Conservation (phyloP, 2,797 vertebrate genomes). For the Lates japonicus region DNA sequence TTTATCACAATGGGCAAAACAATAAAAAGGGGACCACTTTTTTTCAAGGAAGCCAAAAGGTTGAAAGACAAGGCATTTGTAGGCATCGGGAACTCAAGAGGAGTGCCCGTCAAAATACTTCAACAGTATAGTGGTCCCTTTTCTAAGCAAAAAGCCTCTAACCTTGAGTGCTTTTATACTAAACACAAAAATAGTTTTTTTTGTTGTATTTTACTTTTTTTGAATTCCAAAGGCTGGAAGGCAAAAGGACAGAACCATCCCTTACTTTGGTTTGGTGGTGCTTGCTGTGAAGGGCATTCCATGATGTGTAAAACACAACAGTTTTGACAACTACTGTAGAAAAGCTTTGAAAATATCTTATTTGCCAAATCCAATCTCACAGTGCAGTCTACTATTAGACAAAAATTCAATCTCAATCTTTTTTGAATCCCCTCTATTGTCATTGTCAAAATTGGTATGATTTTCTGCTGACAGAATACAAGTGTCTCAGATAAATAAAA, state of each 20-base stretch:
- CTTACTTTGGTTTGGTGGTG: conserved; percentile 48
- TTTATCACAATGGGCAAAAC: conserved; percentile 76
- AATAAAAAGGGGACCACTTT: conserved; percentile 62
- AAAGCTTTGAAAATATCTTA: conserved; percentile 54
- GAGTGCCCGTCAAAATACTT: conserved; percentile 60
- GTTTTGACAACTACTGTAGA: conserved; percentile 50
- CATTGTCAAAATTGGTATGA: conserved; percentile 29
- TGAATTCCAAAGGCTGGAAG: conserved; percentile 42
- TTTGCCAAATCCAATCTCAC: conserved; percentile 34
- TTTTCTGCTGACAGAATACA: conserved; percentile 18
- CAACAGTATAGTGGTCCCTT: conserved; percentile 48
- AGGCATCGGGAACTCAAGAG: conserved; percentile 47
- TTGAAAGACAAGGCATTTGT: conserved; percentile 61
- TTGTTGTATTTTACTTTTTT: conserved; percentile 41
- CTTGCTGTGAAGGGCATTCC: conserved; percentile 43
- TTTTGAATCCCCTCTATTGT: conserved; percentile 48
- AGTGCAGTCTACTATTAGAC: conserved; percentile 8
- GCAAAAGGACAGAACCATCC: conserved; percentile 54
- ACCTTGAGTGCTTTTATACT: conserved; percentile 64
- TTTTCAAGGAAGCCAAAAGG: conserved; percentile 65
- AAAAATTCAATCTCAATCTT: conserved; percentile 25
- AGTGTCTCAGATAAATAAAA: conserved; percentile 18
- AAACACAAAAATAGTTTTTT: conserved; percentile 53
- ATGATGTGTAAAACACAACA: conserved; percentile 46
- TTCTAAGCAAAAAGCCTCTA: conserved; percentile 55